Percentiles rank a stretch among this genome's conserved stretches.
Conservation (phyloP, 2,888 invertebrate species). For the Cephus spinipes region DNA sequence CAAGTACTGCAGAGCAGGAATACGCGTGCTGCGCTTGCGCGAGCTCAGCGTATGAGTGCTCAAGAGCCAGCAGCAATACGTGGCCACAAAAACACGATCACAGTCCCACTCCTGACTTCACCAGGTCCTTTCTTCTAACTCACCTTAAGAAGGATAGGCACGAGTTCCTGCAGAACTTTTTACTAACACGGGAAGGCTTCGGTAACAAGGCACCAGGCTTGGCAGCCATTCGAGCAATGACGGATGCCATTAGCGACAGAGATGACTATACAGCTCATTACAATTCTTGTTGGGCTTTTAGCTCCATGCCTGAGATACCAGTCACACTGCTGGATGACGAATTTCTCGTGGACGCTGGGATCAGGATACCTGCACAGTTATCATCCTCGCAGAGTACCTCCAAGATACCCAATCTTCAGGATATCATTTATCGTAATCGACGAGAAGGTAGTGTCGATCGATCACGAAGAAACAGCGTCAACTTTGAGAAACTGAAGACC, state of each 20-base stretch:
- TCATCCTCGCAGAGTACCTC: conserved; percentile 52
- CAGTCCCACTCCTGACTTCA: conserved; percentile 37
- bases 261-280: conserved; percentile 40
- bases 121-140: conserved; percentile 47
- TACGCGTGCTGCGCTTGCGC: conserved; percentile 17
- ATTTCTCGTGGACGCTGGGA: conserved; percentile 63
- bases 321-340: conserved; percentile 60
- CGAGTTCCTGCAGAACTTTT: conserved; percentile 44
- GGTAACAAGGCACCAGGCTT: conserved; percentile 39
- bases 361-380: conserved; percentile 59
- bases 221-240: conserved; percentile 40
- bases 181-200: conserved; percentile 39
- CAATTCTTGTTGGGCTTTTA: conserved; percentile 64
- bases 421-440: conserved; percentile 50
- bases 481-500: conserved; percentile 42
- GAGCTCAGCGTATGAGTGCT: background rate
- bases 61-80: background rate
- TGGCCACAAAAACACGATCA: conserved; percentile 24
- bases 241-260: conserved; percentile 28
- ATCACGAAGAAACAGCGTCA: conserved; percentile 37
- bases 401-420: conserved; percentile 58
- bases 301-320: conserved; percentile 62
- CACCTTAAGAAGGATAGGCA: conserved; percentile 46
- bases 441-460: conserved; percentile 41
- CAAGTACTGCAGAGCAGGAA: conserved; percentile 32